A percentile compares a stretch with the other conserved stretches of the same genome.
phyloP scores from a whole-genome alignment of 2,113 vertebrate species.

The Crotalus viridis region DNA sequence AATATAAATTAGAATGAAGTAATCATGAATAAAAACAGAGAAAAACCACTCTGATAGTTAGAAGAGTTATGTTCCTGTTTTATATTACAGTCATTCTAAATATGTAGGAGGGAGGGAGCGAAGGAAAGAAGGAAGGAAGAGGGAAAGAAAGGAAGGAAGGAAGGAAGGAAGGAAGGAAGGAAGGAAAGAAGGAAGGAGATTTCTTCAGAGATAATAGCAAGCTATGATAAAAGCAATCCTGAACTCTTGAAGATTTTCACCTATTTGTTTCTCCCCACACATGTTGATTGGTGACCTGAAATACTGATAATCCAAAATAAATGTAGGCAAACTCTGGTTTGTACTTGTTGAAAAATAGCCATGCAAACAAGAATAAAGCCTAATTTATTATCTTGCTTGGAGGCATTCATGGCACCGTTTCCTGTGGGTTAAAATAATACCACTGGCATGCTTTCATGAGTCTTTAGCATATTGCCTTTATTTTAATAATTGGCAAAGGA shows the following conservation, averaged over 20 bases:
- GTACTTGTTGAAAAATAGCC: not conserved
- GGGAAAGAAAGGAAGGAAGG: not conserved
- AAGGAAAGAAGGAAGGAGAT: not conserved
- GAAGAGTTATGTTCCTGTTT: not conserved
- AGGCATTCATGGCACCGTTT: not conserved
- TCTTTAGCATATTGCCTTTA: not conserved
- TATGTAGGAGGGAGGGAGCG: not conserved
- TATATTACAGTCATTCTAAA: not conserved
- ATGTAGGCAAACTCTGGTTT: not conserved
- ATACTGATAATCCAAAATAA: not conserved
- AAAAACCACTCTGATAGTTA: not conserved
- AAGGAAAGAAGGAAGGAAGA: not conserved
- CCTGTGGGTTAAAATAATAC: not conserved
- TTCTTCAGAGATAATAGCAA: not conserved
- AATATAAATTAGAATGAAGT: conserved; percentile 12
- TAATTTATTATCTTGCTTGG: not conserved
- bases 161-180: too few relatives aligned
- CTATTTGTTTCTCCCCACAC: too few relatives aligned
- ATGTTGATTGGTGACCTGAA: not conserved
- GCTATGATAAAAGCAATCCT: not conserved
- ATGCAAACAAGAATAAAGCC: not conserved
- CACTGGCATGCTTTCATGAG: not conserved
- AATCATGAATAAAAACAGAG: not conserved
- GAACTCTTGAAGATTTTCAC: not conserved
- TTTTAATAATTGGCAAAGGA: not conserved